Evolutionary conservation across 2,113 vertebrate species (phyloP), one percentile per base, ranked within the genome.

Genomic region (Leptobrachium leishanense): DNA sequence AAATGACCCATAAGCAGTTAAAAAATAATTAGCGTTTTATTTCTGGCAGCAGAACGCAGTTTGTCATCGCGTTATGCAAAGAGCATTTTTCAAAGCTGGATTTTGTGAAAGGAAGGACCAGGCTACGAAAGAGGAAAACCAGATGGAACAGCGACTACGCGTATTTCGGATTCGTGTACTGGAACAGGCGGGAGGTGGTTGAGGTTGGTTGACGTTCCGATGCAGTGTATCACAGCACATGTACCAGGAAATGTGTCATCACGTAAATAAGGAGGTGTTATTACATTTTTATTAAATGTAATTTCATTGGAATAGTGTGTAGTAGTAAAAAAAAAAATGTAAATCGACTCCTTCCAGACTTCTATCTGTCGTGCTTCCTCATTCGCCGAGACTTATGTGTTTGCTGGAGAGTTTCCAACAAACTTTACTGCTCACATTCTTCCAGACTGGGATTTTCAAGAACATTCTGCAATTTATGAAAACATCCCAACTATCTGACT

Each of bases 401-500:
- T 87, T 82, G 82, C 85, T 91, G 90, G 91, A 93, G 81, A 79
- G 12, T 2, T 75, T 89, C 88, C 89, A 91, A 87, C 55, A 82
- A 31, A 31, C 81, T 83, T 84, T 90, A 89, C 85, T 81, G 84
- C 86, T 88, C 85, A 83, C 82, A 85, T 85, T 86, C 68, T 88
- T 86, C 86, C 82, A 79, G 84, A 85, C 86, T 86, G 83, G 90
- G 90, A 89, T 89, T 85, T 83, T 89, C 82, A 82, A 85, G 88
- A 89, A 90, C 84, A 83, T 89, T 89, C 86, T 86, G 85, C 86
- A 91, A 89, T 83, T 87, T 87, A 90, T 87, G 77, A 90, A 91
- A 91, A 90, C 85, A 92, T 88, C 72, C 75, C 66, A 78, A 82
- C 83, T 86, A 88, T 90, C 83, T 86, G 76, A 82, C 70, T 73